Evolutionary conservation across 64 coral and sea anemone species (phyloP).

Genomic region (Astreopora myriophthalma): DNA sequence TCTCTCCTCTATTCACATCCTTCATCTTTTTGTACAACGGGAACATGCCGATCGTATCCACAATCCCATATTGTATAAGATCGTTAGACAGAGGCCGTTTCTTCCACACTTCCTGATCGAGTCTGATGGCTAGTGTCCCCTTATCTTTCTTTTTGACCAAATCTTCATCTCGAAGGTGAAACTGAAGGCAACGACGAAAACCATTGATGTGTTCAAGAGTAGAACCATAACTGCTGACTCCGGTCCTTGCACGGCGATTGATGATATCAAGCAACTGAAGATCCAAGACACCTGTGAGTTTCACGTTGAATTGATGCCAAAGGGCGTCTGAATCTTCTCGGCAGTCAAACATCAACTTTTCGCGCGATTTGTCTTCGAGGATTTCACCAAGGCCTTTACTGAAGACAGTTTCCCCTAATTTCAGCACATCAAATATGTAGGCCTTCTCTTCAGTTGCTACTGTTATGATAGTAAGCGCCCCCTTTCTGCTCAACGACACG

Average conservation of each 20-base stretch:
- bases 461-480: conserved; percentile 53
- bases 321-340: conserved; percentile 77
- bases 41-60: conserved; percentile 51
- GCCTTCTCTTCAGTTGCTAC: conserved; percentile 68
- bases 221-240: too few species aligned
- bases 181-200: conserved; percentile 21
- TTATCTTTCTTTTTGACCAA: conserved; percentile 6
- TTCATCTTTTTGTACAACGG: conserved; percentile 44
- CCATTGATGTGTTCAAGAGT: conserved; percentile 20
- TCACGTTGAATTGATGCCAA: conserved; percentile 66
- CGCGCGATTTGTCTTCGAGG: conserved; percentile 63
- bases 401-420: conserved; percentile 55
- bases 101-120: neutral
- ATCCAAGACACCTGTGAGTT: conserved; percentile 65
- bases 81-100: conserved; percentile 15
- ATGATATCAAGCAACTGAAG: conserved; percentile 77
- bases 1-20: neutral
- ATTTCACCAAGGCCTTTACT: conserved; percentile 53
- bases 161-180: neutral
- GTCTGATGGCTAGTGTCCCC: neutral
- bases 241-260: too few species aligned
- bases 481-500: conserved; percentile 63
- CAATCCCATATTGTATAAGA: conserved; percentile 17
- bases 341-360: conserved; percentile 86
- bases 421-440: conserved; percentile 67